phyloP scores from a whole-genome alignment of 53 echinoderm and acorn worm species.

The Patiria pectinifera region DNA sequence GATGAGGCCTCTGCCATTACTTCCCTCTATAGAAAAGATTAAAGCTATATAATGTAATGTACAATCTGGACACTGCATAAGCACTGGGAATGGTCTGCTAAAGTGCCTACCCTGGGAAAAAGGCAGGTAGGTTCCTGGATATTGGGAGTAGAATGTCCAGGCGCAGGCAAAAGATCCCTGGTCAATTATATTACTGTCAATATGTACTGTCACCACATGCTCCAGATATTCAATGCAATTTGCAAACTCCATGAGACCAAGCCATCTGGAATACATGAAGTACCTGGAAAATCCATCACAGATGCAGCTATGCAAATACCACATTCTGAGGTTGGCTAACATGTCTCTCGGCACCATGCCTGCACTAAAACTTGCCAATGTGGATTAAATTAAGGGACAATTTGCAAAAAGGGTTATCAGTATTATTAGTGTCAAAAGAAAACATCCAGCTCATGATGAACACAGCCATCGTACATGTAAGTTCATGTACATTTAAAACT shows the following conservation, averaged over 20 bases:
- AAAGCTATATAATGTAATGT: neutral
- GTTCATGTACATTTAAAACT: no score
- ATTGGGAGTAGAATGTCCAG: neutral
- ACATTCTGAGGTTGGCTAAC: neutral
- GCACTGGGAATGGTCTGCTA: neutral
- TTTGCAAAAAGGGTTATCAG: no score
- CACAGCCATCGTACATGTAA: no score
- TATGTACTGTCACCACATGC: neutral
- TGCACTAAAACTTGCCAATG: no score
- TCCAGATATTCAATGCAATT: neutral
- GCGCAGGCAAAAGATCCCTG: neutral
- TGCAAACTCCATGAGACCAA: neutral
- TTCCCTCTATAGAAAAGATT: neutral
- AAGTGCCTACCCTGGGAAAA: conserved; percentile 22
- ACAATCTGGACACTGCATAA: neutral
- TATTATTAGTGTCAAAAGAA: no score
- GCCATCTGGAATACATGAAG: neutral
- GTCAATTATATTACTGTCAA: neutral
- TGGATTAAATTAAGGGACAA: no score
- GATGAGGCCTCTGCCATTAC: neutral
- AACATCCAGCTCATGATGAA: no score
- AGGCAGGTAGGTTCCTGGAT: conserved; percentile 25
- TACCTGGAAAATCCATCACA: neutral
- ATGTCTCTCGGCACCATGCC: neutral
- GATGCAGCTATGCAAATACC: no score